Evolutionary conservation across 2,113 vertebrate genomes (phyloP), one percentile per base, ranked within the genome.

Genomic region (Synodontis membranacea): DNA sequence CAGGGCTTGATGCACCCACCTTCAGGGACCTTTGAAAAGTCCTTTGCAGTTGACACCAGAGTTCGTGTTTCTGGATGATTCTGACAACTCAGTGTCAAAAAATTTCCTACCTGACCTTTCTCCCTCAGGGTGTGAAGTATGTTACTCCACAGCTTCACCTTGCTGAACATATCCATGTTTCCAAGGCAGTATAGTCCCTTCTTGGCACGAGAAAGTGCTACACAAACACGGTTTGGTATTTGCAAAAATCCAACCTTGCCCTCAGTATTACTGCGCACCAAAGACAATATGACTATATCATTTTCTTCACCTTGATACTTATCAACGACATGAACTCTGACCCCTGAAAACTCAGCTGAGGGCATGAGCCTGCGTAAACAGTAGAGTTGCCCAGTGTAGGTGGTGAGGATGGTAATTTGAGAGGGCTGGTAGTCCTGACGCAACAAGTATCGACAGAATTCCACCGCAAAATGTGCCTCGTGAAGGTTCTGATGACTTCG

Each of bases 281-380:
- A 91, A 0, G 98, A 99, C 84, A 99, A 94, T 84, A 99, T 92
- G 86, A 99, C 92, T 83, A 99, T 97, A 87, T 99, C 97, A 48
- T 99, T 99, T 90, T 99, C 97, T 86, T 99, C 97, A 3, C 97
- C 98, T 89, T 99, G 98, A 91, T 99, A 99, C 88, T 99, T 99
- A 94, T 99, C 98, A 17, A 99, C 98, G 0, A 99, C 97, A 0
- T 97, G 96, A 78, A 99, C 97, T 91, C 94, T 97, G 88, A 99
- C 96, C 0, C 96, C 97, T 52, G 91, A 48, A 75, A 98, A 99
- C 23, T 90, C 80, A 10, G 87, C 93, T 19, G 90, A 93, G 39
- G 96, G 97, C 96, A 99, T 96, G 11, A 96, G 93, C 11, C 92
- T 96, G 46, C 93, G 95, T 88, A 99, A 93, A 85, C 97, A 97